A percentile compares a stretch with the other conserved stretches of the same genome.
Conservation (phyloP, 1,140 invertebrate species). For the Bombus picipes region DNA sequence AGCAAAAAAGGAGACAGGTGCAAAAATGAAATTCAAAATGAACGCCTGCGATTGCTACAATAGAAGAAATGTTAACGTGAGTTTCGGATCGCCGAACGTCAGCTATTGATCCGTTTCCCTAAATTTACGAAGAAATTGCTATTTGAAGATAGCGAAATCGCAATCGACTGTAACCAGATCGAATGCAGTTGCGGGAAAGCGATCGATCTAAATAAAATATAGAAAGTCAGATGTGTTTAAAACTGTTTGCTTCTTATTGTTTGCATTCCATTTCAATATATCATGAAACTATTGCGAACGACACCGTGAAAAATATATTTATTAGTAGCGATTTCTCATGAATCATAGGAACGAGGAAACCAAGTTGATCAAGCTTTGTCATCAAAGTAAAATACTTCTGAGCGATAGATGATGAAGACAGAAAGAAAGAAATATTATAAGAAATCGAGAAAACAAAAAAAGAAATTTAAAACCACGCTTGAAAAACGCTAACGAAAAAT, state of each 20-base stretch:
- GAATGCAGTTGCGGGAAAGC: not conserved
- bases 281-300: too few relatives aligned
- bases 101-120: not conserved
- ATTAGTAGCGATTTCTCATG: too few relatives aligned
- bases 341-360: too few relatives aligned
- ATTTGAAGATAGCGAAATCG: not conserved
- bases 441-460: too few relatives aligned
- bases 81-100: not conserved
- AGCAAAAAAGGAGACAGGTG: too few relatives aligned
- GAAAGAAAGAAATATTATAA: not conserved
- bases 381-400: too few relatives aligned
- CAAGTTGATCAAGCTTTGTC: too few relatives aligned
- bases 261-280: too few relatives aligned
- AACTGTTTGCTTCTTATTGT: too few relatives aligned
- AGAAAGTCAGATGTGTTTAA: not conserved
- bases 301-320: too few relatives aligned
- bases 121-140: constrained; percentile 9
- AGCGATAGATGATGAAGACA: too few relatives aligned
- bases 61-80: not conserved
- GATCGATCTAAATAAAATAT: not conserved
- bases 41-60: not conserved
- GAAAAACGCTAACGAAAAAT: not conserved
- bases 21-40: not conserved
- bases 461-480: not conserved
- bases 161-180: not conserved